phyloP scores from a whole-genome alignment of 1,140 invertebrate species.

The Aphelinus certus region DNA sequence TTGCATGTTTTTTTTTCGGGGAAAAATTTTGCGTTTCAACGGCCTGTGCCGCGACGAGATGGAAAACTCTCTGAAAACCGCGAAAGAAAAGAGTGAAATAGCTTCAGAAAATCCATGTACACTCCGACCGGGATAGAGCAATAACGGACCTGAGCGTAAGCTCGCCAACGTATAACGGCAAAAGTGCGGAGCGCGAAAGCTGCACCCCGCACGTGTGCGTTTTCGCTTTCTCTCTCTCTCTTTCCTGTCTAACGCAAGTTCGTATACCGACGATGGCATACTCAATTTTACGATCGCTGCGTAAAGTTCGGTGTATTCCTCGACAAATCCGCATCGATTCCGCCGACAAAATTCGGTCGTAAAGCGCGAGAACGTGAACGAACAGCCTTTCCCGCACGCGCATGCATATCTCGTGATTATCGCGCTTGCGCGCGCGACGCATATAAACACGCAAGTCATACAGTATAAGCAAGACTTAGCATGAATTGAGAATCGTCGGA shows the following conservation, averaged over 20 bases:
- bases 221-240: background rate
- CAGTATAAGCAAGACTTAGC: too few species aligned
- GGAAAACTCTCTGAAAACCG: too few species aligned
- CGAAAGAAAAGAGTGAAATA: too few species aligned
- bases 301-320: conserved; percentile 23
- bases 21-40: too few species aligned
- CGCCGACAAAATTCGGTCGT: conserved; percentile 26
- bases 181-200: too few species aligned
- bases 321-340: conserved; percentile 19
- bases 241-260: conserved; percentile 17
- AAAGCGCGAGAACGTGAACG: conserved; percentile 2
- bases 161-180: background rate
- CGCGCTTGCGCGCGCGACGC: background rate
- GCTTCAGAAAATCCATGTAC: too few species aligned
- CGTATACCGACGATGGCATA: conserved; percentile 20
- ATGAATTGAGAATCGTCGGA: background rate
- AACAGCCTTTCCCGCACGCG: background rate
- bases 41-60: too few species aligned
- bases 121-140: conserved; percentile 38
- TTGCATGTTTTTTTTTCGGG: too few species aligned
- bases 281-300: conserved; percentile 34
- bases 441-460: too few species aligned
- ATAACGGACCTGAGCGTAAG: conserved; percentile 39
- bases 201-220: background rate
- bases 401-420: conserved; percentile 11